A percentile compares a stretch with the other conserved stretches of the same genome.
Conservation (phyloP, 2,113 vertebrate genomes). For the Emydocephalus ijimae region DNA sequence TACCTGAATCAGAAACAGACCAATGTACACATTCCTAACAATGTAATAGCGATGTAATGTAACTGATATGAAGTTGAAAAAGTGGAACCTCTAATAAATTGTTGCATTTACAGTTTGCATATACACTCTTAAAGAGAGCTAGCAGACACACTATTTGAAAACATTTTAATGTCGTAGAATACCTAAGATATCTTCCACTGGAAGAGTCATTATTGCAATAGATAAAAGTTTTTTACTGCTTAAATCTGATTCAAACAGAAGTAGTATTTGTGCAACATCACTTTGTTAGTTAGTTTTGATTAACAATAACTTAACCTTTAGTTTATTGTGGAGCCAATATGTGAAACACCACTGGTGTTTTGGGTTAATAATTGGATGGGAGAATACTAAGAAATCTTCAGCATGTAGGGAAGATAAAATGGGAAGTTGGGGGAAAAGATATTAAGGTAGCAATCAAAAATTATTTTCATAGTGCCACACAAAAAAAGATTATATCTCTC, state of each 20-base stretch:
- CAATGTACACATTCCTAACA: neutral
- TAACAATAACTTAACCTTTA: neutral
- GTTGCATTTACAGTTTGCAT: neutral
- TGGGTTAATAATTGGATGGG: neutral
- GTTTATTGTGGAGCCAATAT: neutral
- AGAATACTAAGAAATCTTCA: neutral
- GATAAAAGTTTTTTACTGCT: slow-evolving; percentile 20
- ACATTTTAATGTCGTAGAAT: slow-evolving; percentile 33
- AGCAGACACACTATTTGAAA: slow-evolving; percentile 12
- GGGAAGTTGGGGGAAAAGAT: neutral
- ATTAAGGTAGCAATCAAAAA: neutral
- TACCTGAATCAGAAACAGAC: neutral
- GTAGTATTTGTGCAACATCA: slow-evolving; percentile 43
- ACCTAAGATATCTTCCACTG: slow-evolving; percentile 19
- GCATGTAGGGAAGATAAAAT: neutral
- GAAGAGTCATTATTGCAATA: slow-evolving; percentile 43
- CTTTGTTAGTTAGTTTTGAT: slow-evolving; percentile 14
- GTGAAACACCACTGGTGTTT: neutral
- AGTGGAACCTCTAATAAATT: slow-evolving; percentile 6
- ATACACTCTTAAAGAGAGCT: neutral
- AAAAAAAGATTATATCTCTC: neutral
- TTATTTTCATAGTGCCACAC: neutral
- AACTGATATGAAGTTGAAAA: neutral
- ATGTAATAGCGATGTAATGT: neutral
- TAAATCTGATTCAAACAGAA: slow-evolving; percentile 36